Evolutionary conservation across 2,888 invertebrate species (phyloP).

Genomic region (Seira sanloemensis): DNA sequence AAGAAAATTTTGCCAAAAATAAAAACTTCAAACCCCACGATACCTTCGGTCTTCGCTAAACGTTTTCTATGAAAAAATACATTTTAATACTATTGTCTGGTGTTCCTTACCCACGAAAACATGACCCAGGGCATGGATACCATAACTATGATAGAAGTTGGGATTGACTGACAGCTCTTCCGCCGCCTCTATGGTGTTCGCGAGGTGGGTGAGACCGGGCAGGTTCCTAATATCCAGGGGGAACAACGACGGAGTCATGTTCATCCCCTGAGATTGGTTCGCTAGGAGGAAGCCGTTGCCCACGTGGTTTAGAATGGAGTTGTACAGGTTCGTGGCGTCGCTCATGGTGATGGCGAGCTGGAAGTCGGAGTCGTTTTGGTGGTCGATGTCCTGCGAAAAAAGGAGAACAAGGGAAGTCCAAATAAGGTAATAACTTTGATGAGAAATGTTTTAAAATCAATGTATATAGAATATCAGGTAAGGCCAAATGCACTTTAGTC

Average conservation of each 20-base stretch:
- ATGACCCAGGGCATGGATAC: slow-evolving; percentile 57
- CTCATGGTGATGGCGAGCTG: neutral
- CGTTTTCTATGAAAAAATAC: too few relatives aligned
- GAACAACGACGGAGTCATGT: too few relatives aligned
- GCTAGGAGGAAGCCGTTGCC: slow-evolving; percentile 20
- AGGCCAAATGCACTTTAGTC: too few relatives aligned
- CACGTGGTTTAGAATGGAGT: neutral
- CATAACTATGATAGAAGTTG: slow-evolving; percentile 30
- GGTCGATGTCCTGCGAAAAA: slow-evolving; percentile 33
- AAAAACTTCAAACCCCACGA: too few relatives aligned
- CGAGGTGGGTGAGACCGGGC: slow-evolving; percentile 49
- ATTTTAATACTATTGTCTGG: too few relatives aligned
- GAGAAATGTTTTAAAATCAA: too few relatives aligned
- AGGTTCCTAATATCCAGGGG: slow-evolving; percentile 22
- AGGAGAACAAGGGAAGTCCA: too few relatives aligned
- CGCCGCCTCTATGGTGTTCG: slow-evolving; percentile 51
- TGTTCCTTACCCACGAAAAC: slow-evolving; percentile 32
- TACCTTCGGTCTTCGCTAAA: too few relatives aligned
- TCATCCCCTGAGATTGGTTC: too few relatives aligned
- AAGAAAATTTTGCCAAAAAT: too few relatives aligned
- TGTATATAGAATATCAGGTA: too few relatives aligned
- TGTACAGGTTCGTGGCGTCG: neutral
- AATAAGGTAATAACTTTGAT: too few relatives aligned
- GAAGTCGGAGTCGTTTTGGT: slow-evolving; percentile 14
- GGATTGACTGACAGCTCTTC: slow-evolving; percentile 42